A percentile compares a stretch with the other conserved stretches of the same genome.
These are phyloP conservation scores for Prenolepis imparis DNA, from an alignment of 2,888 invertebrate species.

Conservation along the genomic window DNA sequence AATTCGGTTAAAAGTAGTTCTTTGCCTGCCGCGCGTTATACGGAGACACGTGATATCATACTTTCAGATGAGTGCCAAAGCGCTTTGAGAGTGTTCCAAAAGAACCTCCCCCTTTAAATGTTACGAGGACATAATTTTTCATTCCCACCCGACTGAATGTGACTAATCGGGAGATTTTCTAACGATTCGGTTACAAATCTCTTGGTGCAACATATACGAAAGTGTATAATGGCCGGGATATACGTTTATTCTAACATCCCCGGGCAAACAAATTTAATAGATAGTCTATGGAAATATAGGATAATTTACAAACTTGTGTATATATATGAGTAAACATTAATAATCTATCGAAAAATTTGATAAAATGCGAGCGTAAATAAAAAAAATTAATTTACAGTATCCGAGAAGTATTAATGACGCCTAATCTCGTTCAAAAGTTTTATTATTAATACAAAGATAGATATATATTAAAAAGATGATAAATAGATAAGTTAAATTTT, in stretches of 20 bases:
- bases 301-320: not conserved
- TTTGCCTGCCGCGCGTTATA: slow-evolving; percentile 48
- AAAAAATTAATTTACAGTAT: not conserved
- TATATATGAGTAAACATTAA: not conserved
- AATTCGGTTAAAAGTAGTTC: slow-evolving; percentile 67
- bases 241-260: not conserved
- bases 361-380: not conserved
- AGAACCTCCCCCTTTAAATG: slow-evolving; percentile 60
- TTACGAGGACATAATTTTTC: slow-evolving; percentile 65
- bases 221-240: slow-evolving; percentile 10
- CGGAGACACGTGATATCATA: slow-evolving; percentile 62
- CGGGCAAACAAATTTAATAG: not conserved
- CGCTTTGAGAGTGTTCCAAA: slow-evolving; percentile 68
- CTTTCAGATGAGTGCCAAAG: slow-evolving; percentile 66
- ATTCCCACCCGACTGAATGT: slow-evolving; percentile 28
- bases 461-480: not conserved
- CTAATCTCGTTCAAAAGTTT: not conserved
- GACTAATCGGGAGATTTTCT: not conserved
- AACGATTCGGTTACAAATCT: slow-evolving; percentile 53
- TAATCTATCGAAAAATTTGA: not conserved
- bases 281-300: not conserved
- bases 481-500: not conserved
- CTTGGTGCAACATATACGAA: not conserved
- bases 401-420: not conserved
- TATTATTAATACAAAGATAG: slow-evolving; percentile 6